Base-by-base conservation (phyloP, 2,888 invertebrate genomes). In the Chirona hameri region DNA sequence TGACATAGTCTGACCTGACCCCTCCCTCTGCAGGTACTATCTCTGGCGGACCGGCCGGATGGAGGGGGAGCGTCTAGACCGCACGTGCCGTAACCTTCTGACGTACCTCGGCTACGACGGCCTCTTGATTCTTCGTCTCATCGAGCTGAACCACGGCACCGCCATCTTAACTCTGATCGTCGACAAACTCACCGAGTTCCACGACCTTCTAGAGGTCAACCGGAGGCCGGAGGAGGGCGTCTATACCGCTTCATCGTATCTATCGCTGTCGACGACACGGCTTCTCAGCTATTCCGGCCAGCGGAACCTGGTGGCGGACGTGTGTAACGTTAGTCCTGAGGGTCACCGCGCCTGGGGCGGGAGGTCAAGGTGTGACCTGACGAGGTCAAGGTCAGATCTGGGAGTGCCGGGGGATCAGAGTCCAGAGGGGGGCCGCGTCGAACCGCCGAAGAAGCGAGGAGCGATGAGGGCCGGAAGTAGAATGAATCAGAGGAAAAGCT, bases 191-290 rank as follows among this genome's bases (percentile, higher is more conserved):
- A 88, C 89, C 85, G 85, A 86, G 39, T 84, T 88, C 81, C 87
- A 93, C 83, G 88, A 88, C 82, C 87, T 88, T 84, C 91, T 92
- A 88, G 93, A 94, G 86, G 91, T 93, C 83, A 91, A 92, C 87
- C 95, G 96, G 85, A 91, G 91, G 85, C 93, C 94, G 86, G 90
- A 97, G 87, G 93, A 94, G 89, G 89, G 91, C 86, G 80, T 80
- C 18, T 80, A 55, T 29, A 55, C 80, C 5, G 80, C 80, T n/a
- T 80, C 80, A 0, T 52, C 52, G n/a, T 80, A 80, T 29, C 80
- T 80, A 4, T 80, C 80, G 27, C 52, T 80, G n/a, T 80, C 80
- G 3, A 80, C 80, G 1, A 80, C 80, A 27, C 27, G 80, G 27
- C 80, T 80, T 27, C 80, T 80, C 27, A 80, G 80, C 80, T 80